These are phyloP conservation scores for Sinella curviseta DNA, from an alignment of 1,140 invertebrate genomes.

Conservation along the genomic window DNA sequence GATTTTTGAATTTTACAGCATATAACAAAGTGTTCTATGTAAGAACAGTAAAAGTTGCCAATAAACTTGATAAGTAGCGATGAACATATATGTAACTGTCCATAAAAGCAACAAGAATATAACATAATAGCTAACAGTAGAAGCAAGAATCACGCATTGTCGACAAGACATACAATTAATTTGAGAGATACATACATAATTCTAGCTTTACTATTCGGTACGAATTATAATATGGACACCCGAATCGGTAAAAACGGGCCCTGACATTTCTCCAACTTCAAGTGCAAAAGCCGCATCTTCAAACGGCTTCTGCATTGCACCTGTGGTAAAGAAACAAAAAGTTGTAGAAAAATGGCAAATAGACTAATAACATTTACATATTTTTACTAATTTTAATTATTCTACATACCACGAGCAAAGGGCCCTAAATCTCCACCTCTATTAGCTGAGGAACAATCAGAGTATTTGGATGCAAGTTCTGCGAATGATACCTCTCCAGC, in stretches of 20 bases:
- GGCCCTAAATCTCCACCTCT: conserved; percentile 66
- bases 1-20: too few relatives aligned
- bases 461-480: conserved; percentile 63
- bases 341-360: neutral
- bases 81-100: too few relatives aligned
- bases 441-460: conserved; percentile 61
- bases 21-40: too few relatives aligned
- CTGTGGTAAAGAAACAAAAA: neutral
- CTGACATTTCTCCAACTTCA: conserved; percentile 64
- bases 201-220: conserved; percentile 51
- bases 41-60: too few relatives aligned
- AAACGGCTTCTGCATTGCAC: conserved; percentile 71
- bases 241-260: conserved; percentile 64
- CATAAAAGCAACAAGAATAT: too few relatives aligned
- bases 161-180: neutral
- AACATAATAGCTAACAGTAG: neutral
- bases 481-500: conserved; percentile 58
- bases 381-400: neutral
- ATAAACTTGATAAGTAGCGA: too few relatives aligned
- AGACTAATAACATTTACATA: neutral
- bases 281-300: conserved; percentile 68
- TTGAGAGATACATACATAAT: neutral
- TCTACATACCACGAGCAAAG: conserved; percentile 57
- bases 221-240: conserved; percentile 68
- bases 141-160: neutral